A percentile compares a stretch with the other conserved stretches of the same genome.
phyloP scores from a whole-genome alignment of 2,888 invertebrate species.

The Nysson spinosus region DNA sequence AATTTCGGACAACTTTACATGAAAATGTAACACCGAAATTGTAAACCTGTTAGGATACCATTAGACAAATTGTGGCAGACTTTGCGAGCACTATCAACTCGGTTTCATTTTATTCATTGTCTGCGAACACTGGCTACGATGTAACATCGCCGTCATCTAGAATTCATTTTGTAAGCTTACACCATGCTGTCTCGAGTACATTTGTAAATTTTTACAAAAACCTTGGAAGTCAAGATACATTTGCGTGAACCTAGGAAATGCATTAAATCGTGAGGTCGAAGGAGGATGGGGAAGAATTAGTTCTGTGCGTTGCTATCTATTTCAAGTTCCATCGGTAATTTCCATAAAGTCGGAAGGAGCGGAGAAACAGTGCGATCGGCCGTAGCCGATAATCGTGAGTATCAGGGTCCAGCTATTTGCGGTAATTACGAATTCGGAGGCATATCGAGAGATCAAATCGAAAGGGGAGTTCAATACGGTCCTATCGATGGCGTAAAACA shows the following conservation, averaged over 20 bases:
- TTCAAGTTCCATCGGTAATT: constrained; percentile 35
- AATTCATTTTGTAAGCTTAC: constrained; percentile 9
- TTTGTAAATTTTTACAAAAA: constrained; percentile 7
- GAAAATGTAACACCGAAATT: no score
- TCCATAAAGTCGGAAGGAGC: constrained; percentile 33
- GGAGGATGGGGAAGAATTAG: constrained; percentile 11
- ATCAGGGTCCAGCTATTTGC: constrained; percentile 9
- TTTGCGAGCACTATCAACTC: no score
- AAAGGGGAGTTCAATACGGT: constrained; percentile 7
- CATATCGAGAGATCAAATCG: constrained; percentile 20
- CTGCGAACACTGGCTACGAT: not conserved
- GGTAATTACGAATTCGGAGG: constrained; percentile 49
- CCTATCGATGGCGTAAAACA: constrained; percentile 36
- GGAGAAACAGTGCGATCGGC: constrained; percentile 10
- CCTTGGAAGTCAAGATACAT: constrained; percentile 10
- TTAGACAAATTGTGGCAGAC: no score
- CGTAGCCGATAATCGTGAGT: constrained; percentile 29
- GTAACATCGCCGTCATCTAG: constrained; percentile 1
- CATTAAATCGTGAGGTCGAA: constrained; percentile 13
- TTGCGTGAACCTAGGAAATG: constrained; percentile 5
- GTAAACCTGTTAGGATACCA: no score
- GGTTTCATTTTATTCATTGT: not conserved
- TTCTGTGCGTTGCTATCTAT: constrained; percentile 16
- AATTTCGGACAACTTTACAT: no score
- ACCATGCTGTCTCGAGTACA: not conserved